Percentiles rank a stretch among this genome's conserved stretches.
Conservation (phyloP, 2,797 vertebrate species). For the Siniperca obscura region DNA sequence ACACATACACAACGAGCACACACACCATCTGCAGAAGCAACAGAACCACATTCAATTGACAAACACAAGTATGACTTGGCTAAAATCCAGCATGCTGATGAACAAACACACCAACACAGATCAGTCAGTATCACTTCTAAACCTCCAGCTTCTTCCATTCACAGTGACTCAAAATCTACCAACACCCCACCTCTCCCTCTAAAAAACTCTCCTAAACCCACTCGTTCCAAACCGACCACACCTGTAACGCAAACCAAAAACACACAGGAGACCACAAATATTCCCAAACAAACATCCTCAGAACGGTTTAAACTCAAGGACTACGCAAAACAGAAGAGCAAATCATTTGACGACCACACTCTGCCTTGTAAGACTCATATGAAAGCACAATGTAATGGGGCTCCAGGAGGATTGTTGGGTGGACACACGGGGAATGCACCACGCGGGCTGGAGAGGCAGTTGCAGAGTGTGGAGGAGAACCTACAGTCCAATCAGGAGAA, state of each 20-base stretch:
- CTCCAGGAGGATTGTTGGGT: slow-evolving; percentile 80
- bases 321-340: slow-evolving; percentile 69
- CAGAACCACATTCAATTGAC: slow-evolving; percentile 36
- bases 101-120: slow-evolving; percentile 43
- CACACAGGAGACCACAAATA: slow-evolving; percentile 35
- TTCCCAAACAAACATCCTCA: slow-evolving; percentile 33
- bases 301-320: slow-evolving; percentile 65
- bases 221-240: slow-evolving; percentile 50
- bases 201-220: slow-evolving; percentile 54
- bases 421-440: slow-evolving; percentile 83
- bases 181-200: slow-evolving; percentile 59
- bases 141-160: slow-evolving; percentile 41
- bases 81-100: slow-evolving; percentile 42
- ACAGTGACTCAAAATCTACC: slow-evolving; percentile 45
- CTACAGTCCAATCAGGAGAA: slow-evolving; percentile 97
- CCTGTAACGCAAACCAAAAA: slow-evolving; percentile 61
- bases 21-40: slow-evolving; percentile 40
- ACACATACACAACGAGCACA: slow-evolving; percentile 42
- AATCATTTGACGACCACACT: slow-evolving; percentile 62
- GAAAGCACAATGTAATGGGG: slow-evolving; percentile 85
- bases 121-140: slow-evolving; percentile 37
- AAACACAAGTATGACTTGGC: slow-evolving; percentile 40
- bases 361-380: slow-evolving; percentile 78
- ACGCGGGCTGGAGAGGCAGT: slow-evolving; percentile 84
- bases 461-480: slow-evolving; percentile 95